Percentiles rank a stretch among this genome's conserved stretches.
Conservation (phyloP, 2,113 vertebrate species). For the Cranoglanis bouderius region DNA sequence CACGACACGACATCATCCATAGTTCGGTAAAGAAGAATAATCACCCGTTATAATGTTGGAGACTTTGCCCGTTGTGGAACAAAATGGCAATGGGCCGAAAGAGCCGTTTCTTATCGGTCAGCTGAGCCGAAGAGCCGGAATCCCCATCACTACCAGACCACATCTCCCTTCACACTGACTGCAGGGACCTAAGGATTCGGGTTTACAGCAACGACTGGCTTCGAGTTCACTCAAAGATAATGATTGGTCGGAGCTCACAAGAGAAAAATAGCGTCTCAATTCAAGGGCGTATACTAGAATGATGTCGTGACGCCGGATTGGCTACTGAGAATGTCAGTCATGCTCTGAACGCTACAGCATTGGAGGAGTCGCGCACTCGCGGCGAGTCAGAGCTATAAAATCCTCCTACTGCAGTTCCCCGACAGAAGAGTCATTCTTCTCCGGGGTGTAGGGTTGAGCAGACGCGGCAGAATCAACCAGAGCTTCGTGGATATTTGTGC, state of each 20-base stretch:
- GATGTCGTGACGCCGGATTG: neutral
- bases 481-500: neutral
- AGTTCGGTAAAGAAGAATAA: neutral
- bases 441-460: neutral
- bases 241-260: neutral
- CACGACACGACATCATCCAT: neutral
- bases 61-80: neutral
- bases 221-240: no score
- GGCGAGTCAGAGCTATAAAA: slow-evolving; percentile 34
- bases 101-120: neutral
- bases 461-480: neutral
- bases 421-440: neutral
- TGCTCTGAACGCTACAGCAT: neutral
- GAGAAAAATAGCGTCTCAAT: neutral
- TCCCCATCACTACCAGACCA: neutral
- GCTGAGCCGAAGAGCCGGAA: neutral
- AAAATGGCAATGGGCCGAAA: neutral
- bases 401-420: neutral
- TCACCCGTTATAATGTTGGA: neutral
- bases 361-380: neutral
- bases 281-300: neutral
- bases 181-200: neutral
- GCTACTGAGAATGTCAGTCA: slow-evolving; percentile 26
- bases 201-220: neutral
- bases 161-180: neutral